These are phyloP conservation scores for Augochlora pura DNA, from an alignment of 1,140 invertebrate genomes.

Conservation along the genomic window DNA sequence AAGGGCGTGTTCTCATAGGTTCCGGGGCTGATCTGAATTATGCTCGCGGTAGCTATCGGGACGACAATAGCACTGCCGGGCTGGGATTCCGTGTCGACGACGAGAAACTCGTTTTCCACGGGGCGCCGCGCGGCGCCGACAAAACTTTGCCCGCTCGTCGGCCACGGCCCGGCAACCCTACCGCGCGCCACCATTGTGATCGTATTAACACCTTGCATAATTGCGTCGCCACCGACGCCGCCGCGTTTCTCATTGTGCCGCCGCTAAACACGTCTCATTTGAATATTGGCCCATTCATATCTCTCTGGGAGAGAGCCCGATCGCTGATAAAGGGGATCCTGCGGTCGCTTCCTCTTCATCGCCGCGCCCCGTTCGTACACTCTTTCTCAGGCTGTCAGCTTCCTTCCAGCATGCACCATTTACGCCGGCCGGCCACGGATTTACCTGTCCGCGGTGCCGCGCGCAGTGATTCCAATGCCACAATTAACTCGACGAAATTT, in stretches of 20 bases:
- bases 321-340: conserved; percentile 59
- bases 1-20: conserved; percentile 50
- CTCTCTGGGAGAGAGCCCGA: conserved; percentile 66
- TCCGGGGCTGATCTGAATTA: conserved; percentile 69
- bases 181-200: conserved; percentile 70
- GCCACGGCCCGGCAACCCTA: conserved; percentile 61
- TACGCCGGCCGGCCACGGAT: no score
- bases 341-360: conserved; percentile 14
- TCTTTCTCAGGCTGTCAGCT: conserved; percentile 73
- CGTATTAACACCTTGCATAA: conserved; percentile 79
- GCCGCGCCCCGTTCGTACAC: neutral
- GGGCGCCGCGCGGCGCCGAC: conserved; percentile 37
- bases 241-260: conserved; percentile 69
- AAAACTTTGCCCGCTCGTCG: conserved; percentile 62
- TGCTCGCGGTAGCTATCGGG: conserved; percentile 26
- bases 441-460: no score
- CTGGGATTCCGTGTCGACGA: neutral
- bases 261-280: conserved; percentile 75
- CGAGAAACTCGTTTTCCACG: conserved; percentile 51
- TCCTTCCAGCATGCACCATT: neutral
- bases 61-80: conserved; percentile 67
- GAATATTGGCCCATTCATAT: conserved; percentile 77
- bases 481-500: no score
- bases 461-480: no score
- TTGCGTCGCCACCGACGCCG: conserved; percentile 62